These are phyloP conservation scores for Campylorhamphus procurvoides DNA, from an alignment of 2,113 vertebrate species.

Conservation along the genomic window DNA sequence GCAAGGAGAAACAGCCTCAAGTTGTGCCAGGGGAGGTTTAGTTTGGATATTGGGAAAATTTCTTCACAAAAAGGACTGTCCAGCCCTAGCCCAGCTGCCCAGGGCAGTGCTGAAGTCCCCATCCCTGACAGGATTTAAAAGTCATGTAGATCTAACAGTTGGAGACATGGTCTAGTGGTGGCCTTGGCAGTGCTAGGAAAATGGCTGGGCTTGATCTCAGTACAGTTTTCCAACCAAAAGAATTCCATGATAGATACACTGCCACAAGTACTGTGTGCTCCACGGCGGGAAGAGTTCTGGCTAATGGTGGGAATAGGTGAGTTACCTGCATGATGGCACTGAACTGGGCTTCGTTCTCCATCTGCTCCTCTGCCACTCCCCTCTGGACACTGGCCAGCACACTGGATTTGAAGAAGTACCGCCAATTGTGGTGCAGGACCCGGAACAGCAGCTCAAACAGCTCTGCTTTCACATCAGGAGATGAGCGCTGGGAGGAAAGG, in stretches of 20 bases:
- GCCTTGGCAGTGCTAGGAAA: background rate
- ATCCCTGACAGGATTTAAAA: background rate
- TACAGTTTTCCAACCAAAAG: background rate
- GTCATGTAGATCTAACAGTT: rapidly evolving
- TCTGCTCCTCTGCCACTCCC: constrained; percentile 86
- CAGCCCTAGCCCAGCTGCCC: background rate
- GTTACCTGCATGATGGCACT: constrained; percentile 95
- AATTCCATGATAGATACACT: background rate
- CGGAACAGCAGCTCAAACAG: constrained; percentile 96
- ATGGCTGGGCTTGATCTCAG: rapidly evolving
- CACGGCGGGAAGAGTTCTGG: background rate
- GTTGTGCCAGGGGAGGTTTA: background rate
- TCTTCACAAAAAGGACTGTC: rapidly evolving
- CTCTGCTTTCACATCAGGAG: constrained; percentile 95
- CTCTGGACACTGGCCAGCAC: constrained; percentile 92
- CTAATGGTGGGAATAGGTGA: rapidly evolving
- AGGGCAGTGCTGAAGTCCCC: background rate
- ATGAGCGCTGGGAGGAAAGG: constrained; percentile 82
- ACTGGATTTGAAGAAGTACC: constrained; percentile 96
- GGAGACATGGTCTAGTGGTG: background rate
- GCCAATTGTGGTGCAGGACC: constrained; percentile 96
- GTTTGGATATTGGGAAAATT: background rate
- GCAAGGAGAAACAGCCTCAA: rapidly evolving
- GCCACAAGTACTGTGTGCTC: rapidly evolving
- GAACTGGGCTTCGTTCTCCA: constrained; percentile 97